These are phyloP conservation scores for Trematomus bernacchii DNA, from an alignment of 2,797 vertebrate species.

Conservation along the genomic window DNA sequence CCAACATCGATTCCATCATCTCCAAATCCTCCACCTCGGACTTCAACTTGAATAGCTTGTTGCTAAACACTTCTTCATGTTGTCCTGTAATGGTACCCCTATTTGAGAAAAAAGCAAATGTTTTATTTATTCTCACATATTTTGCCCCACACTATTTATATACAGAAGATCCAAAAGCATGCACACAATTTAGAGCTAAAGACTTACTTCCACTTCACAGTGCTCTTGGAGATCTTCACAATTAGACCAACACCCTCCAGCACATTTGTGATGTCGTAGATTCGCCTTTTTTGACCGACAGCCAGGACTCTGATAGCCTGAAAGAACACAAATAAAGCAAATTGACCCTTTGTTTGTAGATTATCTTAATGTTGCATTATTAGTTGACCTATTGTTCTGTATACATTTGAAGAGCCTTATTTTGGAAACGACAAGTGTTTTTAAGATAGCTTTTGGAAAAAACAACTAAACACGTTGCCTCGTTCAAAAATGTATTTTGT, in stretches of 20 bases:
- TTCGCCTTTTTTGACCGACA: conserved; percentile 92
- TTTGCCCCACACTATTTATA: background rate
- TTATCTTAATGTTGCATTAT: too few species aligned
- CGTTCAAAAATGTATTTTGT: too few species aligned
- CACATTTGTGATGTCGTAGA: conserved; percentile 98
- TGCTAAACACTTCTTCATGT: conserved; percentile 84
- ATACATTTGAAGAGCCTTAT: too few species aligned
- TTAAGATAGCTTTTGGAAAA: too few species aligned
- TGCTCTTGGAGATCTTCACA: conserved; percentile 94
- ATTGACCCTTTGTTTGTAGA: background rate
- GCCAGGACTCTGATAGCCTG: conserved; percentile 91
- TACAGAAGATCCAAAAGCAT: background rate
- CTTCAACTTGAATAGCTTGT: conserved; percentile 89
- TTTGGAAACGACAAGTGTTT: too few species aligned
- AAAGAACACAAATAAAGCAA: conserved; percentile 2
- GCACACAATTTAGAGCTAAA: background rate
- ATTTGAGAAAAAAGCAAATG: conserved; percentile 17
- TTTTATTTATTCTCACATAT: conserved; percentile 4
- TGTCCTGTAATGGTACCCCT: conserved; percentile 90
- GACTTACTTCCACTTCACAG: conserved; percentile 96
- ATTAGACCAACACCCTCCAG: conserved; percentile 95
- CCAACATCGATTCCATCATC: conserved; percentile 89
- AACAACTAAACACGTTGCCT: too few species aligned
- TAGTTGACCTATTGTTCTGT: too few species aligned
- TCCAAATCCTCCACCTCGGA: conserved; percentile 92